Percentiles rank a stretch among this genome's conserved stretches.
Conservation (phyloP, 2,797 vertebrate species). For the Harpagifer antarcticus region DNA sequence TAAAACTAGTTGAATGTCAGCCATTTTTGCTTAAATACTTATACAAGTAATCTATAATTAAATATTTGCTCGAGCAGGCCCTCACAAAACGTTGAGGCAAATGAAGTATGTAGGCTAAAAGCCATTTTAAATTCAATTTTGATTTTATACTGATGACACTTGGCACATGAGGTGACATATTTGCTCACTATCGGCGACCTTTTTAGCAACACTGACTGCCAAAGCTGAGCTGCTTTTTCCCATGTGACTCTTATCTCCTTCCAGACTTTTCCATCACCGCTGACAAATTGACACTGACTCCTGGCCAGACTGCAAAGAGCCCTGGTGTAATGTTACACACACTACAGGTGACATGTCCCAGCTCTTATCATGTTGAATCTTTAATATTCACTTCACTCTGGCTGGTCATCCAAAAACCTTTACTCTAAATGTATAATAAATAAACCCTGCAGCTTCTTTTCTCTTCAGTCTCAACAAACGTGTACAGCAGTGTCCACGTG, state of each 20-base stretch:
- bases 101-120: background rate
- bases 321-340: constrained; percentile 41
- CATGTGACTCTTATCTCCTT: constrained; percentile 26
- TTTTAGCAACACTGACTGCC: constrained; percentile 33
- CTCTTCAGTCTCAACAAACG: constrained; percentile 11
- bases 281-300: constrained; percentile 48
- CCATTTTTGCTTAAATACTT: background rate
- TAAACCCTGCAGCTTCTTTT: constrained; percentile 2
- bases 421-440: constrained; percentile 6
- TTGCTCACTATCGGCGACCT: constrained; percentile 32
- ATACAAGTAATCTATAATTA: background rate
- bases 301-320: constrained; percentile 28
- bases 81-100: background rate
- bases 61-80: background rate
- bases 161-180: constrained; percentile 21
- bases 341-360: constrained; percentile 38
- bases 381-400: background rate
- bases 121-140: background rate
- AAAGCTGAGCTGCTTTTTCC: constrained; percentile 40
- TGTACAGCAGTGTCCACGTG: background rate
- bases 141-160: constrained; percentile 19
- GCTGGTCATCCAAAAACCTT: constrained; percentile 27
- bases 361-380: constrained; percentile 30
- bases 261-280: constrained; percentile 41
- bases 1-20: background rate